A percentile compares a stretch with the other conserved stretches of the same genome.
These are phyloP conservation scores for Pygoscelis adeliae DNA, from an alignment of 2,113 vertebrate genomes.

Conservation along the genomic window DNA sequence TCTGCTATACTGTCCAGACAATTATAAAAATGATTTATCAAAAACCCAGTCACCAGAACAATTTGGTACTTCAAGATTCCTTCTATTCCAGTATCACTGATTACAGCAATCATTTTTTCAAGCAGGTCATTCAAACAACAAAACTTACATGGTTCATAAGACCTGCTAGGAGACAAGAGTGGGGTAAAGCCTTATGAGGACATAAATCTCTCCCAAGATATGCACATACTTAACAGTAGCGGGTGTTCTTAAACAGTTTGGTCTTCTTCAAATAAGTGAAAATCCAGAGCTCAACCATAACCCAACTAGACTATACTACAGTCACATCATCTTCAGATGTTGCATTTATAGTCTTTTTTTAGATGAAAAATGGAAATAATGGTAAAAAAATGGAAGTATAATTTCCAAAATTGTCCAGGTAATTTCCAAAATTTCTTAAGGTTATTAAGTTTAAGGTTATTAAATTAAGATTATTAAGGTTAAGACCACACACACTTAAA, in stretches of 20 bases:
- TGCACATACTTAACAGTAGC: fast-evolving
- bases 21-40: constrained; percentile 62
- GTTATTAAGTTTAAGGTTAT: neutral
- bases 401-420: neutral
- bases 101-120: constrained; percentile 13
- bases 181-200: neutral
- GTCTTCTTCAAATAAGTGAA: neutral
- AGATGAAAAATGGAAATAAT: neutral
- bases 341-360: neutral
- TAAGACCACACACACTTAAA: neutral
- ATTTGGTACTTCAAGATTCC: neutral
- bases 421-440: neutral
- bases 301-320: neutral
- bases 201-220: neutral
- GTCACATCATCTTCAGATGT: neutral
- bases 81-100: neutral
- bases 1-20: constrained; percentile 51
- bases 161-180: neutral
- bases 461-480: neutral
- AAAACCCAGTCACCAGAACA: constrained; percentile 51
- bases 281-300: neutral
- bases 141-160: neutral
- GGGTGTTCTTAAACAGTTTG: neutral
- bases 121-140: constrained; percentile 4
- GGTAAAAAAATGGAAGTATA: neutral